Evolutionary conservation across 1,140 invertebrate species (phyloP).

Genomic region (Drosophila funebris): DNA sequence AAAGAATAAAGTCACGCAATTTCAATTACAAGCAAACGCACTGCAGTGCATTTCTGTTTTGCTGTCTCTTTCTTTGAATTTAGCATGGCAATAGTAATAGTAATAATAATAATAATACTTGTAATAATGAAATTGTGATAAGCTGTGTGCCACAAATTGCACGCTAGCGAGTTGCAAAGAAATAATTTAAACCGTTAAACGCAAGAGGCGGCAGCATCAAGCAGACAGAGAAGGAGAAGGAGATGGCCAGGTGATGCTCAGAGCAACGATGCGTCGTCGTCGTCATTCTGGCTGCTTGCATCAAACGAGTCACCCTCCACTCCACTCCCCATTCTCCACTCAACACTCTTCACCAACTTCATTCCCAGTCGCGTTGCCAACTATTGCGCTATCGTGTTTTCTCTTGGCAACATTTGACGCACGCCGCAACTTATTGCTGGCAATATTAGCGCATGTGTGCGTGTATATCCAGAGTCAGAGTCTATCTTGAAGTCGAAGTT

Average conservation of each 20-base stretch:
- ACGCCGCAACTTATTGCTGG: slow-evolving; percentile 61
- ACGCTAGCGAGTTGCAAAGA: slow-evolving; percentile 65
- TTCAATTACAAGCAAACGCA: slow-evolving; percentile 76
- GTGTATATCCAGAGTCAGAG: slow-evolving; percentile 1
- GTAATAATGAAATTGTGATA: slow-evolving; percentile 79
- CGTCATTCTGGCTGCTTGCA: slow-evolving; percentile 70
- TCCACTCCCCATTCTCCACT: neutral
- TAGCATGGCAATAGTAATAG: slow-evolving; percentile 39
- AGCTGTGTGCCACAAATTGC: slow-evolving; percentile 78
- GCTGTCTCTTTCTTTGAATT: slow-evolving; percentile 27
- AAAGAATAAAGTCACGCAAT: slow-evolving; percentile 81
- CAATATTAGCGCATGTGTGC: slow-evolving; percentile 58
- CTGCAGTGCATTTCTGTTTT: slow-evolving; percentile 6
- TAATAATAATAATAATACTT: slow-evolving; percentile 62
- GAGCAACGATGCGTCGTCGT: slow-evolving; percentile 2
- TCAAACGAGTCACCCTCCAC: neutral
- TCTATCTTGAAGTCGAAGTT: neutral
- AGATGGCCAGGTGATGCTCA: neutral
- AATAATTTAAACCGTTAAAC: slow-evolving; percentile 77
- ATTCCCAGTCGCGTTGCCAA: neutral
- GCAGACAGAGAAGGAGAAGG: neutral
- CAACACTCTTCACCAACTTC: neutral
- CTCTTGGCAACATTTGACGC: slow-evolving; percentile 54
- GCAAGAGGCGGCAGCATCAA: slow-evolving; percentile 54
- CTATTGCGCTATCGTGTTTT: slow-evolving; percentile 42